Base-by-base conservation (phyloP, 23 tunicate species). In the Styela clava region DNA sequence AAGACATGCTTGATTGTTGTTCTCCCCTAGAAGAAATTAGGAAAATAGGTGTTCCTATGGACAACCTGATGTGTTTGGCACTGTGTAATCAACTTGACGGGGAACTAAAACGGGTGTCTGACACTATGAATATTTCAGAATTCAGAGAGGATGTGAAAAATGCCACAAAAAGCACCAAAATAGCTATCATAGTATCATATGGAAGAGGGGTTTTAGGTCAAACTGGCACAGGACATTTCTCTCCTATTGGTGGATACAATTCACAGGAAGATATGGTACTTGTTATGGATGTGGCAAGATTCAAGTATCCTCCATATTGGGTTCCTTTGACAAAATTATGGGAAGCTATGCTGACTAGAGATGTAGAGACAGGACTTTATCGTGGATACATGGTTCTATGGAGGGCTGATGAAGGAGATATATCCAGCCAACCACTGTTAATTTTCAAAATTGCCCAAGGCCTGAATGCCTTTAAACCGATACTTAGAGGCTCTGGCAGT, bases 1-100 rank as follows among this genome's bases (percentile, higher is more conserved):
- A 90, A 73, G 82, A 85, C 63, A 90, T 90, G 95, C 74, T 90
- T 0, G 95, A 85, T 25, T 90, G 95, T 69, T 90, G 95, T 30
- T 63, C 78, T 1, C 35, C 89, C 37, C 68, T 90, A 1, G 86
- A 81, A 24, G 86, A 81, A 68, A 72, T 90, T 2, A 74, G 81
- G 44, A 30, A 24, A 24, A 37, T 79, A 1, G 95, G 95, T 0
- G 73, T 85, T 18, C 31, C 86, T 5, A 28, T 85, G 78, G 69
- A 85, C 2, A 69, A 90, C 30, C 79, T 90, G 7, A 52, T 88
- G 51, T 90, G 95, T 68, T 71, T 90, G 2, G 95, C 95, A 29
- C 61, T 67, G 31, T 90, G 95, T 64, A 90, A 90, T 69, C 95
- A 90, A 56, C 79, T 90, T 20, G 72, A 80, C 2, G 78, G 90